phyloP scores from a whole-genome alignment of 35 echinoderm and acorn worm genomes.

The Diadema setosum region DNA sequence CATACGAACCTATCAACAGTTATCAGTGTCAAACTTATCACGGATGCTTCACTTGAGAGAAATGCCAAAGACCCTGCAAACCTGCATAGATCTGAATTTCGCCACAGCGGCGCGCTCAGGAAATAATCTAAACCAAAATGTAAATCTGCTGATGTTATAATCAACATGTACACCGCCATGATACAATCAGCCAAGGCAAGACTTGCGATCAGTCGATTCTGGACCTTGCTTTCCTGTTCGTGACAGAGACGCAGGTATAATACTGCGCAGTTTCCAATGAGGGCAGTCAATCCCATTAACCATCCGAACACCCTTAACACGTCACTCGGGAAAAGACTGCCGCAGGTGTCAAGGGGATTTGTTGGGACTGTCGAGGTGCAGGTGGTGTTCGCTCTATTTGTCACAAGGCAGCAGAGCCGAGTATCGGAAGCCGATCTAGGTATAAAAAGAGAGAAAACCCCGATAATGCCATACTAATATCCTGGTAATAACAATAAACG shows the following conservation, averaged over 20 bases:
- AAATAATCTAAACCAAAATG: slow-evolving; percentile 52
- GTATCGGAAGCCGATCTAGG: background rate
- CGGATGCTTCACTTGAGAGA: slow-evolving; percentile 64
- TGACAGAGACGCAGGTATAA: slow-evolving; percentile 23
- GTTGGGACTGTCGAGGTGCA: background rate
- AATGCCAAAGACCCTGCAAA: slow-evolving; percentile 54
- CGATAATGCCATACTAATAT: too few species aligned
- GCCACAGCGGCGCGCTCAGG: slow-evolving; percentile 40
- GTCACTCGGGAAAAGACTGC: slow-evolving; percentile 23
- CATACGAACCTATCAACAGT: slow-evolving; percentile 81
- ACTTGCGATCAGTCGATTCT: slow-evolving; percentile 44
- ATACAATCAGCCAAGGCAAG: slow-evolving; percentile 74
- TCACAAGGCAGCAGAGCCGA: slow-evolving; percentile 28
- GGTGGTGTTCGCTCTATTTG: background rate
- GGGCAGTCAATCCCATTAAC: slow-evolving; percentile 70
- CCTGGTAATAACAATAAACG: too few species aligned
- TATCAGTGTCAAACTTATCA: slow-evolving; percentile 62
- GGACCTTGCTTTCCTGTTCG: background rate
- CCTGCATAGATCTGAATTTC: slow-evolving; percentile 48
- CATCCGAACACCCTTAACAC: slow-evolving; percentile 55
- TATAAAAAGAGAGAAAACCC: background rate
- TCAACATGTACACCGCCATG: slow-evolving; percentile 82
- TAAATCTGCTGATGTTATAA: slow-evolving; percentile 57
- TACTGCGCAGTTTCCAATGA: slow-evolving; percentile 71
- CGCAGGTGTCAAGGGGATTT: slow-evolving; percentile 27